phyloP scores from a whole-genome alignment of 2,797 vertebrate genomes.

The Catharus ustulatus region DNA sequence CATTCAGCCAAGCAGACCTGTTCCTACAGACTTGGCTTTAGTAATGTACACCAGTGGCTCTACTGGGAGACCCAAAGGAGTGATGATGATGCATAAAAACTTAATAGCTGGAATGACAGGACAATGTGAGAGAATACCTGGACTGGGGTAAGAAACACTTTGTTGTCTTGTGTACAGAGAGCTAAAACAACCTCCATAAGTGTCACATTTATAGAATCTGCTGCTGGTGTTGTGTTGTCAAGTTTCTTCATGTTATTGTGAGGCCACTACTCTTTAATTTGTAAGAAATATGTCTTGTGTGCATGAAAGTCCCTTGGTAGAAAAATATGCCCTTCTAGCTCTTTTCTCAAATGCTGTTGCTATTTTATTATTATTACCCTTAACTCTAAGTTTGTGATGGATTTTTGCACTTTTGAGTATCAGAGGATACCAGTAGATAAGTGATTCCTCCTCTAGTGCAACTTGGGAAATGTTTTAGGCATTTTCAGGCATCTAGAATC shows the following conservation, averaged over 20 bases:
- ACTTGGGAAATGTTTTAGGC: background rate
- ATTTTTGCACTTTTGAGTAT: background rate
- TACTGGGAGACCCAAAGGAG: constrained; percentile 94
- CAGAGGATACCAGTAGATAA: background rate
- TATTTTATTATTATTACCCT: background rate
- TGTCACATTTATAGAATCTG: background rate
- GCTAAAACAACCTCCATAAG: background rate
- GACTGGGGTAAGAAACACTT: constrained; percentile 87
- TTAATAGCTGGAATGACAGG: constrained; percentile 96
- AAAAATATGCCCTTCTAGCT: background rate
- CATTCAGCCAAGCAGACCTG: constrained; percentile 80
- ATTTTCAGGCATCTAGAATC: background rate
- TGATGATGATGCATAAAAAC: constrained; percentile 95
- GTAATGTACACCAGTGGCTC: constrained; percentile 99
- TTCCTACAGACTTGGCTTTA: constrained; percentile 89
- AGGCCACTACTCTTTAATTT: background rate
- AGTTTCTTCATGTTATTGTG: background rate
- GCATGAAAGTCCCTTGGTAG: background rate
- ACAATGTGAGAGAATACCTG: constrained; percentile 95
- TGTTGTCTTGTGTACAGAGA: background rate
- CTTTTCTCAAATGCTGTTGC: background rate
- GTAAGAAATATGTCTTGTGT: background rate
- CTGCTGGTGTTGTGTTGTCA: background rate
- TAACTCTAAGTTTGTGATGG: background rate
- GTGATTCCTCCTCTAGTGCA: background rate